These are phyloP conservation scores for Tylochromis polylepis DNA, from an alignment of 2,113 vertebrate species.

Conservation along the genomic window DNA sequence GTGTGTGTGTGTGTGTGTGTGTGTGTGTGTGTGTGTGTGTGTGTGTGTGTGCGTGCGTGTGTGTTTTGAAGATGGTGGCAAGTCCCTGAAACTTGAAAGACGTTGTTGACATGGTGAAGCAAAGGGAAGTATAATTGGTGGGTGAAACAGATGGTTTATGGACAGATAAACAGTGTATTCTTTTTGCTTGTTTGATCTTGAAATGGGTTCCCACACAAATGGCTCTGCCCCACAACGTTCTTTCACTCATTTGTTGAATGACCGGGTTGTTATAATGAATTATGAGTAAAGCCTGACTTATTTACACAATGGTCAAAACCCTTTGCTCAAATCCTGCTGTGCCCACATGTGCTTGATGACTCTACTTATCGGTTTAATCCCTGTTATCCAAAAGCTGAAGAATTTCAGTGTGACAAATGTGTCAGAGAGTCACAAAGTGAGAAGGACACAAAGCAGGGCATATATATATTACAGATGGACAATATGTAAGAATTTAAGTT, in stretches of 20 bases:
- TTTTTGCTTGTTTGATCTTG: constrained; percentile 14
- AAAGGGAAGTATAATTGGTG: constrained; percentile 7
- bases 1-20: background rate
- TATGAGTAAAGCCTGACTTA: background rate
- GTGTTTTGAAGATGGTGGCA: background rate
- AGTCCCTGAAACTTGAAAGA: constrained; percentile 29
- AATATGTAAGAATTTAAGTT: background rate
- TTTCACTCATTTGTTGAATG: background rate
- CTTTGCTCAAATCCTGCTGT: background rate
- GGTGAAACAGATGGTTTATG: constrained; percentile 13
- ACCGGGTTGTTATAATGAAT: background rate
- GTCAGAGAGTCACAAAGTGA: background rate
- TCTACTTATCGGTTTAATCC: background rate
- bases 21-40: background rate
- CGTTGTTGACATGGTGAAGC: constrained; percentile 4
- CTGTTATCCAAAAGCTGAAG: background rate
- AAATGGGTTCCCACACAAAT: background rate
- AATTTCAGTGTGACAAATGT: background rate
- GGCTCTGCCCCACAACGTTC: background rate
- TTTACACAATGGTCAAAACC: background rate
- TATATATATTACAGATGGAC: background rate
- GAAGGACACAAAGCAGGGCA: background rate
- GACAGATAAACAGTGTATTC: background rate
- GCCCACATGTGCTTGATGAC: background rate
- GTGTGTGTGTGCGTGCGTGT: background rate